Evolutionary conservation across 2,888 invertebrate species (phyloP), one percentile per base, ranked within the genome.

Genomic region (Scaptodrosophila latifasciaeformis): DNA sequence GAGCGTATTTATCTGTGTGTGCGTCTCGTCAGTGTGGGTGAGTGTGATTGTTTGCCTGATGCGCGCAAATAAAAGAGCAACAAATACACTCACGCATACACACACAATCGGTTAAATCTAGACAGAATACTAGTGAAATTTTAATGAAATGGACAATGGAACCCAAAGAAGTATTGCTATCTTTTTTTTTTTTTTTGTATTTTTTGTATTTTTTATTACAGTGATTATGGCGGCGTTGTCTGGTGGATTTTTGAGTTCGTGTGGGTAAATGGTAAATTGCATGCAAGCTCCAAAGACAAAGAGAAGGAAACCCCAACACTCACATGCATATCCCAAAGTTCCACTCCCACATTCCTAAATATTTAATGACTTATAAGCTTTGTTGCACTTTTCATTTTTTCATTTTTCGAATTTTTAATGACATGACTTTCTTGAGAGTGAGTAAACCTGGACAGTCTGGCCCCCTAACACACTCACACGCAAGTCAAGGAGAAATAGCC

Each of bases 1-100:
- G 47, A 62, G 63, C 59, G 34, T 9, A 10, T 0, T n/a, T 37
- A 30, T 39, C 12, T 31, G 35, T 47, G 37, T 12, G 27, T 40
- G 18, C 19, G 44, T 35, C 39, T 45, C n/a, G 15, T 46, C n/a
- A n/a, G 31, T 35, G 49, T 48, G 51, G 49, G 53, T 43, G 62
- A 54, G 61, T 21, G 50, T 57, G 44, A 31, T 40, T 51, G 59
- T 52, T 53, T 45, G 51, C 40, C 49, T 48, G 67, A 51, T 62
- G 56, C 50, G 49, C 35, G 44, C 64, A 39, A 67, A 61, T 52
- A 67, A 67, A 67, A 67, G 63, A 67, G 56, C 66, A 69, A 27
- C 9, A 37, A 5, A 12, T n/a, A 27, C 12, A 18, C 18, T 43
- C 15, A 37, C 13, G 15, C 29, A 30, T 27, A 12, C 10, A 18